Conservation (phyloP, 2,888 invertebrate genomes). For the Chrysomela aeneicollis region DNA sequence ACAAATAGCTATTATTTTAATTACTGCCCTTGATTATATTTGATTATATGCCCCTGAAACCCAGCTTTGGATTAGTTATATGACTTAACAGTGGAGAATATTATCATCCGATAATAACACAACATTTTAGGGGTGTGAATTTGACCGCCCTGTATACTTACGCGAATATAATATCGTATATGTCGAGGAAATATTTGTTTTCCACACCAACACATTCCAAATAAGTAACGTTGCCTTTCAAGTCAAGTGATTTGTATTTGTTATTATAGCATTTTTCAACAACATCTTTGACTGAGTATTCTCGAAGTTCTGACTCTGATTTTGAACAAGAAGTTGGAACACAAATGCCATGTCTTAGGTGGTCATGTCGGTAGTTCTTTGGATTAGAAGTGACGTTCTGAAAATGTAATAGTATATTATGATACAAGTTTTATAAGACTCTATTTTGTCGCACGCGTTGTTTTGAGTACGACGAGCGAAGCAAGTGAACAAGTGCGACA, state of each 20-base stretch:
- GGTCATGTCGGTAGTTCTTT: slow-evolving; percentile 51
- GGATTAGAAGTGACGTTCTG: slow-evolving; percentile 47
- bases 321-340: slow-evolving; percentile 45
- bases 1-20: too few relatives aligned
- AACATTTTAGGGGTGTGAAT: not conserved
- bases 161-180: slow-evolving; percentile 39
- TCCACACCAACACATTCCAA: slow-evolving; percentile 43
- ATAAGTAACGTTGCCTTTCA: slow-evolving; percentile 43
- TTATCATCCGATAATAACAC: not conserved
- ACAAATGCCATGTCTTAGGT: slow-evolving; percentile 52
- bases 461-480: too few relatives aligned
- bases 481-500: too few relatives aligned
- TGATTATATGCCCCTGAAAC: too few relatives aligned
- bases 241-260: slow-evolving; percentile 43
- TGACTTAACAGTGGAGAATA: too few relatives aligned
- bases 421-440: too few relatives aligned
- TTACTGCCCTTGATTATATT: too few relatives aligned
- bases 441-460: too few relatives aligned
- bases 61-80: too few relatives aligned
- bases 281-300: slow-evolving; percentile 13
- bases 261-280: slow-evolving; percentile 45
- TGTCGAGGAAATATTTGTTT: slow-evolving; percentile 29
- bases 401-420: slow-evolving; percentile 24
- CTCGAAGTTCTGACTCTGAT: not conserved
- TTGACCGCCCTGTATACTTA: slow-evolving; percentile 29